Evolutionary conservation across 2,888 invertebrate species (phyloP), one percentile per base, ranked within the genome.

Genomic region (Formica aserva): DNA sequence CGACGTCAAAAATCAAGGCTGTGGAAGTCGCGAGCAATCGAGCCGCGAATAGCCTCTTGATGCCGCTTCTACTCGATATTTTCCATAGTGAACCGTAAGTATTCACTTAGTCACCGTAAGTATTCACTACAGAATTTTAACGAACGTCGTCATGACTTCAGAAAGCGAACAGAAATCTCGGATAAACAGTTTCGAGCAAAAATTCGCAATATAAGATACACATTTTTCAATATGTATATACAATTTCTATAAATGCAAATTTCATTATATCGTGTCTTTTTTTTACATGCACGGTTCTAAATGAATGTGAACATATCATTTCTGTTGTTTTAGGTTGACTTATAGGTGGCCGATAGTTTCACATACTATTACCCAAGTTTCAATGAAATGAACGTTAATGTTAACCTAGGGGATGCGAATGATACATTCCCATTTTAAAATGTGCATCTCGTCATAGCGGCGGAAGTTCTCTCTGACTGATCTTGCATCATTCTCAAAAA

Each of bases 1-100:
- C 95, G 57, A 95, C 96, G 0, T 94, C 97, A 4, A 97, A 97
- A 92, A 94, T 98, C 29, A 98, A 97, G 95, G 95, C 97, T 22
- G 95, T 96, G n/a, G 98, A 99, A 95, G 95, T 97, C 8, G 96
- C 96, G 72, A 96, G 95, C 18, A 97, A 96, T 26, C 96, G 97
- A 85, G 95, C 96, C 76, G 95, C 96, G 0, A 98, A 98, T 93
- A 96, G 96, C 52, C 95, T 97, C 83, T 95, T 98, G 85, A 95
- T 96, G 62, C 96, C 96, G 6, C 92, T 94, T 3, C 95, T 97
- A 86, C 94, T 97, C 87, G 96, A 96, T 75, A 95, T 97, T 87
- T 95, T 98, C 75, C 96, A 97, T 94, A 95, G 96, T 22, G 98
- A 98, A 95, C 98, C 98, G 22, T 22, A 22, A 22, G 22, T 22